Conservation (phyloP, 2,888 invertebrate genomes). For the Mimas tiliae region DNA sequence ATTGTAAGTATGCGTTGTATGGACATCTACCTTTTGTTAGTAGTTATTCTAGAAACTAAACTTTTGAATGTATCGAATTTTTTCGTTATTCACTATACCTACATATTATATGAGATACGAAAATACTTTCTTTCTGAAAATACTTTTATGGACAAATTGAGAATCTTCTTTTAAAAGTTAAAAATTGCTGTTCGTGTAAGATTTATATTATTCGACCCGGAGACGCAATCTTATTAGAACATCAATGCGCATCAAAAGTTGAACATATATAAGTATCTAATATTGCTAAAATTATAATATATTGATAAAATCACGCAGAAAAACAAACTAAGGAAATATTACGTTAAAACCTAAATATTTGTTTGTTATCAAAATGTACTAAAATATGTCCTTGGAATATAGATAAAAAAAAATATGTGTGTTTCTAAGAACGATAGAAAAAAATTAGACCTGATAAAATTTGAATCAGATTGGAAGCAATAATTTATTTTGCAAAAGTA, state of each 20-base stretch:
- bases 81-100: no score
- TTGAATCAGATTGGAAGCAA: not conserved
- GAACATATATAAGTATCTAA: no score
- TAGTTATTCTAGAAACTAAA: no score
- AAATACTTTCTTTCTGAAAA: no score
- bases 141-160: no score
- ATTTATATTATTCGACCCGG: not conserved
- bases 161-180: no score
- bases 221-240: no score
- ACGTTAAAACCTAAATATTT: not conserved
- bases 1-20: no score
- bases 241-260: no score
- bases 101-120: no score
- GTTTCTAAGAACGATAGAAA: conserved; percentile 7
- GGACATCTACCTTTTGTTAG: no score
- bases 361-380: not conserved
- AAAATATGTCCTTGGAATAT: not conserved
- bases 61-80: no score
- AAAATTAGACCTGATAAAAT: not conserved
- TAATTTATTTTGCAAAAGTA: not conserved
- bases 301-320: not conserved
- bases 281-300: not conserved
- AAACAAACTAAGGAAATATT: not conserved
- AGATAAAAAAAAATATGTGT: not conserved
- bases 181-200: not conserved